phyloP scores from a whole-genome alignment of 1,140 invertebrate genomes.

The Ceratosolen solmsi region DNA sequence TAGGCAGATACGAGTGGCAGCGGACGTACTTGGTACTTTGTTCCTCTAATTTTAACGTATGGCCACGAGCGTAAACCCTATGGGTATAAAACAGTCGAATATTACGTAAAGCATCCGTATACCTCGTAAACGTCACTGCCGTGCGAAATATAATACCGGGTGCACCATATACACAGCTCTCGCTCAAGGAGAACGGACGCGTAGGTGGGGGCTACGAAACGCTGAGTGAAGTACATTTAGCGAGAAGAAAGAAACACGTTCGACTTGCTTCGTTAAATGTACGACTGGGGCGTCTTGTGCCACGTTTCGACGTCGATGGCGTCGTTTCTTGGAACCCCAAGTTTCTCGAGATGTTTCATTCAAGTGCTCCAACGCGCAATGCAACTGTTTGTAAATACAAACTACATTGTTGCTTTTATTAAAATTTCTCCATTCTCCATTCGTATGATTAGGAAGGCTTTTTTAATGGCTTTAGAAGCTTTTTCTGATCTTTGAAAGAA shows the following conservation, averaged over 20 bases:
- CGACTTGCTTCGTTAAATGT: background rate
- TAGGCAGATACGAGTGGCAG: background rate
- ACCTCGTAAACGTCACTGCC: conserved; percentile 1
- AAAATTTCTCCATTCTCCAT: background rate
- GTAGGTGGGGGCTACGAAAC: background rate
- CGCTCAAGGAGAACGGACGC: no score
- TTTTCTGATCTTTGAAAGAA: no score
- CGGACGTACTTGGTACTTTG: no score
- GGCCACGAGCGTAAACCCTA: background rate
- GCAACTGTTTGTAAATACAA: background rate
- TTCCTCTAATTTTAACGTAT: conserved; percentile 29
- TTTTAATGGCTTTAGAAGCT: no score
- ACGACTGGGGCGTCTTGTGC: background rate
- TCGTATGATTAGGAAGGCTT: no score
- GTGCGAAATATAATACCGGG: background rate
- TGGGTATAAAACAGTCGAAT: background rate
- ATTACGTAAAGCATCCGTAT: conserved; percentile 28
- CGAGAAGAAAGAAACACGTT: background rate
- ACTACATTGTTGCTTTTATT: background rate
- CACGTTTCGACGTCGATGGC: no score
- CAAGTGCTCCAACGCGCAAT: no score
- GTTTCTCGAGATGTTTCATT: background rate
- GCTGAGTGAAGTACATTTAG: background rate
- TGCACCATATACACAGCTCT: background rate
- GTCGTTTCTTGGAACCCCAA: no score